phyloP scores from a whole-genome alignment of 2,113 vertebrate species.

The Oreocharis arfaki region DNA sequence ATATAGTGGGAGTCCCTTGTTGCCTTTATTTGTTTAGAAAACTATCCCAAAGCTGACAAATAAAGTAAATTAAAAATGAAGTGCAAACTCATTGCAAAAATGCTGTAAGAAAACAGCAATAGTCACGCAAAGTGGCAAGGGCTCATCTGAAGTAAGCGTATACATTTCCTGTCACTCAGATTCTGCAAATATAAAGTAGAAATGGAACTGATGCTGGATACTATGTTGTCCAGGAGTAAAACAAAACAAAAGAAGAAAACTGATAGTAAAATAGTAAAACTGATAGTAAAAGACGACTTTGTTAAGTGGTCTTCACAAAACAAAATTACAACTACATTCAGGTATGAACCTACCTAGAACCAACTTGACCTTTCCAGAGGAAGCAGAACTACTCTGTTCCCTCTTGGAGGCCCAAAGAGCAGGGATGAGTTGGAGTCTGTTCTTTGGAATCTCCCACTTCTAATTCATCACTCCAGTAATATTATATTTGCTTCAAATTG shows the following conservation, averaged over 20 bases:
- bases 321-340: background rate
- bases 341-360: background rate
- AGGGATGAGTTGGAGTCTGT: background rate
- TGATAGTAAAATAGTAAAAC: background rate
- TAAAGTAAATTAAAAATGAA: background rate
- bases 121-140: background rate
- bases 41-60: background rate
- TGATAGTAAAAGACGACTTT: background rate
- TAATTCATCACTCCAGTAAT: background rate
- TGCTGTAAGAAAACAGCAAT: background rate
- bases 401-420: background rate
- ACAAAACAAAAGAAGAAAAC: background rate
- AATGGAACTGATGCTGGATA: background rate
- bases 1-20: background rate
- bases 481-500: background rate
- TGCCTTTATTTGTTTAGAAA: background rate
- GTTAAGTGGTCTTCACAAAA: background rate
- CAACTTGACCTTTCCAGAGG: background rate
- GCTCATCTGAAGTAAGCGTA: background rate
- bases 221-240: background rate
- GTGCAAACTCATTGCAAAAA: background rate
- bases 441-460: background rate
- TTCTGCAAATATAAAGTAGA: background rate
- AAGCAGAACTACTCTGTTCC: background rate
- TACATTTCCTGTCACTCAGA: background rate